Evolutionary conservation across 2,888 invertebrate genomes (phyloP).

Genomic region (Dugesia japonica): DNA sequence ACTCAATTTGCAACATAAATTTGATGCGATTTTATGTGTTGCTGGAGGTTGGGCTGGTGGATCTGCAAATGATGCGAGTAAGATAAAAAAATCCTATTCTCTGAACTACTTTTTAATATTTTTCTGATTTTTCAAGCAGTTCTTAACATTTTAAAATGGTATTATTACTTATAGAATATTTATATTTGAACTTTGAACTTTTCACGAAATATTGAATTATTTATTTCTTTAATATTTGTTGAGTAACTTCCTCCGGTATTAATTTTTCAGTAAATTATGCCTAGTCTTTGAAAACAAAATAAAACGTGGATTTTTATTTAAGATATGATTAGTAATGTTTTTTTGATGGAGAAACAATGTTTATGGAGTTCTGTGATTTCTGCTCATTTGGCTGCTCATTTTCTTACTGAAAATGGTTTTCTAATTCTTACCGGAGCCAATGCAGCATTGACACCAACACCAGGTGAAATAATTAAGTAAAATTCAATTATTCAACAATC

Average conservation of each 20-base stretch:
- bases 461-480: conserved; percentile 43
- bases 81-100: no score
- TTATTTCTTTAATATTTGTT: no score
- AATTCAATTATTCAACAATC: not conserved
- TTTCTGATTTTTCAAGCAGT: no score
- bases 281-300: no score
- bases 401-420: conserved; percentile 73
- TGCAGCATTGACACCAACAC: conserved; percentile 59
- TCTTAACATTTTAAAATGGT: no score
- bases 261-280: no score
- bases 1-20: conserved; percentile 54
- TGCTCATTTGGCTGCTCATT: conserved; percentile 66
- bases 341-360: conserved; percentile 67
- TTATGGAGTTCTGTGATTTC: conserved; percentile 90
- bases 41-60: conserved; percentile 96
- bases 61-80: conserved; percentile 66
- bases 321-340: not conserved
- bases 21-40: conserved; percentile 88
- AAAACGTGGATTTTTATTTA: no score
- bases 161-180: no score
- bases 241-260: no score
- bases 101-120: no score
- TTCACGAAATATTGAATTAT: no score
- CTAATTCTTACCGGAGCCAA: conserved; percentile 86
- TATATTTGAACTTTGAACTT: no score